These are phyloP conservation scores for Ranitomeya variabilis DNA, from an alignment of 2,113 vertebrate genomes.

Conservation along the genomic window DNA sequence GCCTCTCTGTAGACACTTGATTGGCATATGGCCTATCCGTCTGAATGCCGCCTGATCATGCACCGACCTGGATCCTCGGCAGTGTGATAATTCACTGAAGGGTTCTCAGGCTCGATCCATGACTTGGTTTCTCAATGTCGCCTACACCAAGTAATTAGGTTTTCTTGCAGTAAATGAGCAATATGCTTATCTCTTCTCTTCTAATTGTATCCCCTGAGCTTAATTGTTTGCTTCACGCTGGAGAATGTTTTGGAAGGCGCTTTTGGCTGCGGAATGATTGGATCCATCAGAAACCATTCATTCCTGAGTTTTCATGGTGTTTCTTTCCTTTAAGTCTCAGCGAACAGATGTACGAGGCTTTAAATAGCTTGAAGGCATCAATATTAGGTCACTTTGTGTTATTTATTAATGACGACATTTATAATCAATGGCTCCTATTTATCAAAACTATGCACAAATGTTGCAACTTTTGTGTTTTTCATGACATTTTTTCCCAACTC, in stretches of 20 bases:
- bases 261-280: conserved; percentile 27
- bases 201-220: conserved; percentile 50
- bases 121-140: not conserved
- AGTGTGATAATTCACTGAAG: not conserved
- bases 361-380: not conserved
- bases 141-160: conserved; percentile 32
- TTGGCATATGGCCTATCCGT: not conserved
- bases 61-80: not conserved
- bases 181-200: conserved; percentile 19
- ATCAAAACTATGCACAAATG: too few species aligned
- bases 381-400: not conserved
- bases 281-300: not conserved
- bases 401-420: not conserved
- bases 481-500: too few species aligned
- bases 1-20: not conserved
- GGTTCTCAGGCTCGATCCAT: not conserved
- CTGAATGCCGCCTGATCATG: not conserved
- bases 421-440: not conserved
- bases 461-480: too few species aligned
- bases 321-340: not conserved
- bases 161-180: conserved; percentile 31
- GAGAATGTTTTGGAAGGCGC: not conserved
- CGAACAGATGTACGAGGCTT: not conserved
- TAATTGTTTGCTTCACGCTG: conserved; percentile 11
- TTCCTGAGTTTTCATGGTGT: not conserved